A percentile compares a stretch with the other conserved stretches of the same genome.
Conservation (phyloP, 2,113 vertebrate genomes). For the Chloropsis cyanopogon region DNA sequence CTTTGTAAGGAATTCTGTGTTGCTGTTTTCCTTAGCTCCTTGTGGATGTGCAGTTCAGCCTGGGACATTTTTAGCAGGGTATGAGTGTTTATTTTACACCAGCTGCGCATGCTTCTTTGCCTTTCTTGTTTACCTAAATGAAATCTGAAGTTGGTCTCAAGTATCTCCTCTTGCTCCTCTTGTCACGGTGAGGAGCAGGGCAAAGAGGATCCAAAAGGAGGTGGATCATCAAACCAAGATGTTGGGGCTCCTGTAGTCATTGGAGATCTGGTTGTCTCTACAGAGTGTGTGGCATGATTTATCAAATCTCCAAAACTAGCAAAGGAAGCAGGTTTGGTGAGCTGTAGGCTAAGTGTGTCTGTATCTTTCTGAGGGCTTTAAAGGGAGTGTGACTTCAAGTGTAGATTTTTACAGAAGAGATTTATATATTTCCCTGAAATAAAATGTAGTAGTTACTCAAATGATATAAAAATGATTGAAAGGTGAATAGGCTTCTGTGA, state of each 20-base stretch:
- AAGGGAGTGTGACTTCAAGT: neutral
- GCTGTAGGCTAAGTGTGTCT: neutral
- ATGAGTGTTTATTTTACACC: slow-evolving; percentile 9
- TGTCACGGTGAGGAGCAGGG: neutral
- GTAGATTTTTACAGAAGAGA: neutral
- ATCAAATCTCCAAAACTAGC: neutral
- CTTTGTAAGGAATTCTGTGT: neutral
- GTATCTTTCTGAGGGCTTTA: neutral
- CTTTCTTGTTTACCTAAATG: neutral
- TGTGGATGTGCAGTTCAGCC: neutral
- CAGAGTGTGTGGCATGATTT: neutral
- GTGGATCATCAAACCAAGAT: neutral
- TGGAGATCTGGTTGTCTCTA: neutral
- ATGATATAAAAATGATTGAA: neutral
- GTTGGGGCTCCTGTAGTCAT: neutral
- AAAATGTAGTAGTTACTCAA: neutral
- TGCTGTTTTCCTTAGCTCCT: neutral
- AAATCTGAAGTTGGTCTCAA: neutral
- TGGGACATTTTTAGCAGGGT: neutral
- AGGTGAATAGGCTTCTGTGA: neutral
- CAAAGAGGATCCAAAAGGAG: neutral
- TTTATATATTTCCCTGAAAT: neutral
- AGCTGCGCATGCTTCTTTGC: neutral
- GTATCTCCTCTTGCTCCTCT: neutral
- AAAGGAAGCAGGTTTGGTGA: neutral